Evolutionary conservation across 2,888 invertebrate genomes (phyloP).

Genomic region (Erannis defoliaria): DNA sequence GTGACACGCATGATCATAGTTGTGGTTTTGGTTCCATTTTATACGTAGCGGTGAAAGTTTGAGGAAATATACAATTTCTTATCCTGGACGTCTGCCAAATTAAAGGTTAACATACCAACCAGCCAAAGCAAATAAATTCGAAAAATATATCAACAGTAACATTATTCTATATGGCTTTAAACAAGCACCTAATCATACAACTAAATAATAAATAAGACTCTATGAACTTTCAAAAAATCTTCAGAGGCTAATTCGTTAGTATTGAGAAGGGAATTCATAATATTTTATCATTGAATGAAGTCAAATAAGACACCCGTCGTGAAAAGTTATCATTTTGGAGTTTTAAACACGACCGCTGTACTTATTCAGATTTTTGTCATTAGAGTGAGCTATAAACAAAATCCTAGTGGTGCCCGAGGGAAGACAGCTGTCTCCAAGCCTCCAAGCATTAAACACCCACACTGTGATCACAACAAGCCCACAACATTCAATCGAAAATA

Average conservation of each 20-base stretch:
- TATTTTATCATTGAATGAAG: no score
- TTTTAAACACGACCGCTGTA: slow-evolving; percentile 29
- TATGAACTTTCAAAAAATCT: no score
- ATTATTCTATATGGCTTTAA: background rate
- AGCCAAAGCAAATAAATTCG: slow-evolving; percentile 16
- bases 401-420: slow-evolving; percentile 75
- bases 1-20: slow-evolving; percentile 19
- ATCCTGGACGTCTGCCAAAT: slow-evolving; percentile 43
- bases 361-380: slow-evolving; percentile 66
- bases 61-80: slow-evolving; percentile 26
- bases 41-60: slow-evolving; percentile 6
- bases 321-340: background rate
- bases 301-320: no score
- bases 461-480: slow-evolving; percentile 57
- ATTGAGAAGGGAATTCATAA: no score
- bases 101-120: slow-evolving; percentile 36
- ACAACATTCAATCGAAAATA: slow-evolving; percentile 45
- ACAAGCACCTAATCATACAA: background rate
- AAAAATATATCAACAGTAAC: background rate
- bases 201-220: no score
- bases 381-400: slow-evolving; percentile 81
- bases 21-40: slow-evolving; percentile 6
- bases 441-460: slow-evolving; percentile 81
- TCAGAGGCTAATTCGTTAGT: no score
- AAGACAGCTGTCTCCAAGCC: slow-evolving; percentile 84